Base-by-base conservation (phyloP, 2,113 vertebrate genomes). In the Cynocephalus volans region DNA sequence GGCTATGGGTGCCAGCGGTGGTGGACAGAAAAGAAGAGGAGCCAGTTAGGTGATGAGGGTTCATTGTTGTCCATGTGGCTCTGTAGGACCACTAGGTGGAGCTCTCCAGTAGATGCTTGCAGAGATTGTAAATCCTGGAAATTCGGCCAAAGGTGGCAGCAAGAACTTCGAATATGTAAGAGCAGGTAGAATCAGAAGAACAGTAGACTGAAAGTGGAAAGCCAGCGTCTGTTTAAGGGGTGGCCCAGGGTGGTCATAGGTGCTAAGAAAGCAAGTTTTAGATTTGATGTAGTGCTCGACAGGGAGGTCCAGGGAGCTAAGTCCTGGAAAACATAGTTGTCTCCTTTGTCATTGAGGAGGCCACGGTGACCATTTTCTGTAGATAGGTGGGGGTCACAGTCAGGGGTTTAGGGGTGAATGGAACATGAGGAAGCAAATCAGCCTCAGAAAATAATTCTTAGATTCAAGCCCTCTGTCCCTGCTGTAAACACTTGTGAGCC, bases 11-110 rank as follows among this genome's bases (percentile, higher is more conserved):
- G 41, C 41, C 41, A 41, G 41, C 41, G 41, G 41, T 41, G 41
- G 41, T 41, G 41, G 41, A 41, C 41, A 41, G 41, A 13, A 11
- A 2, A 24, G n/a, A 15, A 60, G 24, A 72, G 41, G 36, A 67
- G 23, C 82, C 48, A 2, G 23, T 31, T 1, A 7, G 56, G 58
- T 11, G 17, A n/a, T 1, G 13, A 26, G 28, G n/a, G 23, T 4
- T 62, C 13, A 0, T 52, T 54, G 48, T 54, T 13, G 73, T 23
- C 41, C 17, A 0, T 0, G 0, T 15, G 19, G 26, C 36, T 90
- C 87, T 65, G 14, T 15, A 21, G 72, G 67, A 18, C 96, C 96
- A 65, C 92, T 88, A 94, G 93, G 73, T 93, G 96, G 96, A 10
- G 56, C 86, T 24, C 72, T 93, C n/a, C 23, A n/a, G 14, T 9